Evolutionary conservation across 1,140 invertebrate species (phyloP), one percentile per base, ranked within the genome.

Genomic region (Drosophila virilis): DNA sequence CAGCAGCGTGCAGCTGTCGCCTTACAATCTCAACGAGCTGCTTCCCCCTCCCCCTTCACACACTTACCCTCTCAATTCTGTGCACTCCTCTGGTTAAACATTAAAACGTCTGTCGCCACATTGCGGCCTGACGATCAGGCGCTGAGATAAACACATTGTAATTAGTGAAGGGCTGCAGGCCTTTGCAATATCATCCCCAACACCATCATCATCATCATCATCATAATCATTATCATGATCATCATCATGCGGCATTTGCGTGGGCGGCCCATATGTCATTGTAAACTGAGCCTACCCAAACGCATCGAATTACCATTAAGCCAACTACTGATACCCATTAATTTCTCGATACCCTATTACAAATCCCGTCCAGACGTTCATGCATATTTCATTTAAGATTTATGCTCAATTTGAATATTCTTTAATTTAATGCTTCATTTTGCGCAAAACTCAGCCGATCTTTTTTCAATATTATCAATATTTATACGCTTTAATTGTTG

Each of bases 21-120:
- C 60, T 71, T 9, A 48, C 60, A 75, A 75, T 72, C 72, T 75
- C 67, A 75, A 75, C 72, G 58, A 68, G 70, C 68, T 73, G 54
- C 28, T 32, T 37, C 17, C 42, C 17, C 40, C 6, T 3, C 10
- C 8, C 9, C 1, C 22, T 22, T 17, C 1, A 17, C 32, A 22
- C 13, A 12, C 17, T 60, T 13, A 13, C 48, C 43, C 42, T 10
- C 42, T 43, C 45, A n/a, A 32, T 43, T 32, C 22, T 42, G 13
- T 45, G 15, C n/a, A 33, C 35, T 61, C 13, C 22, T 12, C 61
- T 32, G 33, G 33, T 33, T 72, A 50, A 54, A 50, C 58, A 65
- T 76, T 72, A 66, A 74, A 74, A 52, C 69, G 85, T 86, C 74
- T 84, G 81, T 70, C 78, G 78, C 82, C 81, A 80, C 81, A 85